Evolutionary conservation across 2,888 invertebrate genomes (phyloP).

Genomic region (Atherix ibis): DNA sequence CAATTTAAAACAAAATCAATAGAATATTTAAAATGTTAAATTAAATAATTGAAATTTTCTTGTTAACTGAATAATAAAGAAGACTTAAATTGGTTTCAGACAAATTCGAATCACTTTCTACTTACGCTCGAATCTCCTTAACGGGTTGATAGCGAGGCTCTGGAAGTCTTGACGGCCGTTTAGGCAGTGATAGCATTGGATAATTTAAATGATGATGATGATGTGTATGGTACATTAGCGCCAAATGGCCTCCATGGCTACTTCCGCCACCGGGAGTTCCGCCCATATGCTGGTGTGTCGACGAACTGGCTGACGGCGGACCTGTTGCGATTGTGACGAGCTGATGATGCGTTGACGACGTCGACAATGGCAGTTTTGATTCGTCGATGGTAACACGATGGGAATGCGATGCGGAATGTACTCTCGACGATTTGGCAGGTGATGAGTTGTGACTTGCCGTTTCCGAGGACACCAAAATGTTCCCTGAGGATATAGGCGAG

Average conservation of each 20-base stretch:
- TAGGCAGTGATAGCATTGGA: conserved; percentile 28
- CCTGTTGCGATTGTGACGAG: conserved; percentile 10
- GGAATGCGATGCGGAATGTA: conserved; percentile 23
- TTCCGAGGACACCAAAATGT: conserved; percentile 59
- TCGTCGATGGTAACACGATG: conserved; percentile 33
- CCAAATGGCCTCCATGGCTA: conserved; percentile 27
- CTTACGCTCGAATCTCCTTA: conserved; percentile 31
- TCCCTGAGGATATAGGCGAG: conserved; percentile 57
- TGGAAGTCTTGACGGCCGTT: conserved; percentile 25
- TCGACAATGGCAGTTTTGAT: conserved; percentile 24
- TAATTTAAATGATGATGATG: conserved; percentile 31
- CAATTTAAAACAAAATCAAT: no score
- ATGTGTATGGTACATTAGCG: conserved; percentile 27
- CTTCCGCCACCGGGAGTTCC: conserved; percentile 16
- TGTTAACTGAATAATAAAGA: no score
- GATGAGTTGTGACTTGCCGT: conserved; percentile 53
- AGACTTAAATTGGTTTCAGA: no score
- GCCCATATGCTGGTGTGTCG: conserved; percentile 8
- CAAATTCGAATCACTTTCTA: no score
- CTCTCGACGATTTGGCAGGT: conserved; percentile 35
- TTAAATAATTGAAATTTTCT: no score
- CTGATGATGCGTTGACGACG: conserved; percentile 23
- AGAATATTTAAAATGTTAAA: no score
- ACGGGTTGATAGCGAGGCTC: conserved; percentile 12
- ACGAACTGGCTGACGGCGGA: conserved; percentile 8